Percentiles rank a stretch among this genome's conserved stretches.
Evolutionary conservation across 2,888 invertebrate species (phyloP).

Genomic region (Chirona hameri): DNA sequence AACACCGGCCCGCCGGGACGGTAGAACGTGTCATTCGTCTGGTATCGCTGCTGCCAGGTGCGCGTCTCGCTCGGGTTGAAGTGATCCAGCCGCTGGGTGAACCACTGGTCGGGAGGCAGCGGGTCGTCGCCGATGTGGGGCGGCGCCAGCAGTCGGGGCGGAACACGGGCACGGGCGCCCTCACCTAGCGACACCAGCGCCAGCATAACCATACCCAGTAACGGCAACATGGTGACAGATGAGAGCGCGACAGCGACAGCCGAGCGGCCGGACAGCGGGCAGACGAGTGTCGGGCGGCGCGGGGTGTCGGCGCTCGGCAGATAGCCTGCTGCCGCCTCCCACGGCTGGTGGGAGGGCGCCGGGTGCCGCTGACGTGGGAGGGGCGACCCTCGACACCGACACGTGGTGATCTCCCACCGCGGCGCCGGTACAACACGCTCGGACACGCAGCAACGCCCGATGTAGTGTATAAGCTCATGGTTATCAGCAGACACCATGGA

Average conservation of each 20-base stretch:
- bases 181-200: slow-evolving; percentile 51
- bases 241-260: not conserved
- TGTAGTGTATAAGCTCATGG: too few species aligned
- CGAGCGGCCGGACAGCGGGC: too few species aligned
- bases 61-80: slow-evolving; percentile 64
- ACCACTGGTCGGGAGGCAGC: slow-evolving; percentile 65
- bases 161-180: slow-evolving; percentile 49
- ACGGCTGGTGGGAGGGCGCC: too few species aligned
- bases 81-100: slow-evolving; percentile 78
- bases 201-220: not conserved
- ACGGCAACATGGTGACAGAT: not conserved
- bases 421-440: too few species aligned
- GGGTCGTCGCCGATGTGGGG: not conserved
- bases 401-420: not conserved
- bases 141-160: not conserved
- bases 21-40: slow-evolving; percentile 68
- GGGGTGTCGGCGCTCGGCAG: too few species aligned
- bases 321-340: too few species aligned
- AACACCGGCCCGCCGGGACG: slow-evolving; percentile 76
- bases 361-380: too few species aligned
- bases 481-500: too few species aligned
- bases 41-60: slow-evolving; percentile 82
- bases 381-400: too few species aligned
- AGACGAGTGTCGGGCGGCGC: too few species aligned
- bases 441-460: too few species aligned